Conservation (phyloP, 2,888 invertebrate genomes). For the Dasypogon diadema region DNA sequence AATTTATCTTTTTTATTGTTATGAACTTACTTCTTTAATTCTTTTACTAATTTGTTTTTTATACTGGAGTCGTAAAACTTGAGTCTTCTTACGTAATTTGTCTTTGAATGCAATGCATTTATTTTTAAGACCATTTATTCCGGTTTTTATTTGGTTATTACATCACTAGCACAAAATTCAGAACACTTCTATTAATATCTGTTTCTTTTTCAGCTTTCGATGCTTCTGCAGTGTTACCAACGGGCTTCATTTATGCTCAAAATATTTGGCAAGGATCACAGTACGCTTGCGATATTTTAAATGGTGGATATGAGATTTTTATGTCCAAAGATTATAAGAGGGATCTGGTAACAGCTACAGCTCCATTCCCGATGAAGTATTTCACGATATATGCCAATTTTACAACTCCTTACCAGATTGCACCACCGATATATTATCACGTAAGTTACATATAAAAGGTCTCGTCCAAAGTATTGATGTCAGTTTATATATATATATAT, state of each 20-base stretch:
- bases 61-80: too few species aligned
- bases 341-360: background rate
- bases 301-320: background rate
- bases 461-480: too few species aligned
- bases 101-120: too few species aligned
- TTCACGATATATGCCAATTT: constrained; percentile 3
- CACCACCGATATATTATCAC: background rate
- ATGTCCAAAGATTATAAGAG: background rate
- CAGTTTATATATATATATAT: background rate
- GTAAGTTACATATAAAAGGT: background rate
- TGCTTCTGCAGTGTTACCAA: background rate
- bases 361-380: constrained; percentile 19
- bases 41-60: too few species aligned
- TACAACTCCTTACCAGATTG: background rate
- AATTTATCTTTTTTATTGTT: too few species aligned
- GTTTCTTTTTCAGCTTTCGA: constrained; percentile 11
- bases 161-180: too few species aligned
- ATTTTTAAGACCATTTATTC: too few species aligned
- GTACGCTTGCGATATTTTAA: background rate
- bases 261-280: constrained; percentile 8
- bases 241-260: background rate
- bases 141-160: too few species aligned
- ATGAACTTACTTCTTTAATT: too few species aligned
- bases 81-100: too few species aligned
- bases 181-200: too few species aligned